These are phyloP conservation scores for Dendrocincla tyrannina DNA, from an alignment of 2,797 vertebrate species.

Conservation along the genomic window DNA sequence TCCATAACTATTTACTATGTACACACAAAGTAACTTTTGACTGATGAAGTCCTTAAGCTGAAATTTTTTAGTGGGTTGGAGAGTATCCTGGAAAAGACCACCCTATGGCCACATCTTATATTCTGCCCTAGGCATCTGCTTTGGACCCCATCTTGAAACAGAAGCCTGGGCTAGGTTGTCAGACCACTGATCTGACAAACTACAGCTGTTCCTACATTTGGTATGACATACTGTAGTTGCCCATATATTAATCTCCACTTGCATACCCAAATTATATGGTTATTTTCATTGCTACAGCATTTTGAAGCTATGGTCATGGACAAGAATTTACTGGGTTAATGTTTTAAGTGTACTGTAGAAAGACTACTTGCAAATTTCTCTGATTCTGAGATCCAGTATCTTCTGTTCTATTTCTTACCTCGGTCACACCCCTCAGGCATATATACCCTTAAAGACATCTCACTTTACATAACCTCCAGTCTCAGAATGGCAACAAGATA, in stretches of 20 bases:
- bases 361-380: background rate
- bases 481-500: background rate
- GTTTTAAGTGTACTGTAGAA: rapidly evolving
- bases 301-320: background rate
- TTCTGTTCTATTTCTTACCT: background rate
- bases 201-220: background rate
- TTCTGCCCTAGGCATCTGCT: background rate
- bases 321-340: background rate
- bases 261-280: background rate
- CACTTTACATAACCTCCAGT: background rate
- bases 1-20: background rate
- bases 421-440: background rate
- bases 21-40: background rate
- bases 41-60: background rate
- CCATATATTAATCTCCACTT: background rate
- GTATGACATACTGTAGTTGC: background rate
- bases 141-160: background rate
- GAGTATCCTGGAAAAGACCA: background rate
- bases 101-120: background rate
- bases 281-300: background rate
- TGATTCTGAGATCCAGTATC: background rate
- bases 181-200: background rate
- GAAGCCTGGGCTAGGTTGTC: background rate
- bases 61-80: background rate
- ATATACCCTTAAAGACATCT: background rate